Evolutionary conservation across 2,888 invertebrate species (phyloP).

Genomic region (Agrilus cyanescens): DNA sequence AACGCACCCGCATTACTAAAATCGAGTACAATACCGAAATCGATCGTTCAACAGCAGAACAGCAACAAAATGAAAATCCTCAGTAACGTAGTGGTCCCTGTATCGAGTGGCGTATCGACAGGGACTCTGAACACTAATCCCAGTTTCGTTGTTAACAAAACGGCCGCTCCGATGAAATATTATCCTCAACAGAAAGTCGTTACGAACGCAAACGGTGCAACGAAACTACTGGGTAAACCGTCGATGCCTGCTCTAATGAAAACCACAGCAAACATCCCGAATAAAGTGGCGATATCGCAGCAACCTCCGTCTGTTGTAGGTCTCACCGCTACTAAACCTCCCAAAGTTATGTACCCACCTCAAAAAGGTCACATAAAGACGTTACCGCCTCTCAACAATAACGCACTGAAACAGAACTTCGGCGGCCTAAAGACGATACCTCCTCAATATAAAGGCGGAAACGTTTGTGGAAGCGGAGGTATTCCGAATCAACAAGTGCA

Average conservation of each 20-base stretch:
- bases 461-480: constrained; percentile 12
- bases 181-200: constrained; percentile 27
- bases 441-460: constrained; percentile 19
- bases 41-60: constrained; percentile 1
- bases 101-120: constrained; percentile 4
- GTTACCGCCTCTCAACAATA: constrained; percentile 26
- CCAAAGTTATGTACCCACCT: constrained; percentile 25
- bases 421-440: constrained; percentile 29
- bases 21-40: constrained; percentile 30
- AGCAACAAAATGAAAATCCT: constrained; percentile 33
- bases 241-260: constrained; percentile 7
- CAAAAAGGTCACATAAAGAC: constrained; percentile 31
- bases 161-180: constrained; percentile 20
- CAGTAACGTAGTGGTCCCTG: constrained; percentile 28
- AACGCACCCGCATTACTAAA: constrained; percentile 18
- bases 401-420: constrained; percentile 18
- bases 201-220: constrained; percentile 24
- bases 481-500: constrained; percentile 23
- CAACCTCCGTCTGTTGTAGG: too few species aligned
- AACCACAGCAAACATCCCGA: constrained; percentile 10
- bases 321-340: constrained; percentile 3
- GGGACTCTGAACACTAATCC: constrained; percentile 24
- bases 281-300: constrained; percentile 17
- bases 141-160: constrained; percentile 10
- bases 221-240: constrained; percentile 28